Conservation (phyloP, 2,113 vertebrate species). For the Xerus inauris region DNA sequence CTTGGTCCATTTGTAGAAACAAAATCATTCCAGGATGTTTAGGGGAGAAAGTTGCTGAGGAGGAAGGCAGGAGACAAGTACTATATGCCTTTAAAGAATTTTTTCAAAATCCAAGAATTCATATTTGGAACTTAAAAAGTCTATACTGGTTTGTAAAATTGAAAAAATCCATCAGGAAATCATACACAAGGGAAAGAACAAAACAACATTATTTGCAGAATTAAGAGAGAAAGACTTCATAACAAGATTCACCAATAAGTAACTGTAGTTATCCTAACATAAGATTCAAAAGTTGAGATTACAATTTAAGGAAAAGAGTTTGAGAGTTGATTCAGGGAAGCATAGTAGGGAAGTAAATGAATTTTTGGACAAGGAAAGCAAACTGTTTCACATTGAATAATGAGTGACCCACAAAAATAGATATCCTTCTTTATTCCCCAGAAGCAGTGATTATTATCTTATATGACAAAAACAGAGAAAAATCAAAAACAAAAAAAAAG, state of each 20-base stretch:
- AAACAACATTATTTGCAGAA: not conserved
- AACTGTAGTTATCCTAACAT: not conserved
- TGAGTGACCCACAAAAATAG: not conserved
- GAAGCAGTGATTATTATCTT: not conserved
- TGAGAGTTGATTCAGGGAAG: not conserved
- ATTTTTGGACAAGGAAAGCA: not conserved
- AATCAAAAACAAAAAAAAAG: not conserved
- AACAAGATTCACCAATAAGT: not conserved
- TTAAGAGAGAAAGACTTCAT: not conserved
- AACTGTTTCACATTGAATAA: not conserved
- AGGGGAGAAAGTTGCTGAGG: not conserved
- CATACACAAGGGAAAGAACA: not conserved
- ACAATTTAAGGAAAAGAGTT: not conserved
- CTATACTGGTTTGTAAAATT: not conserved
- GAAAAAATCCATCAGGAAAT: not conserved
- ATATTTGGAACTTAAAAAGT: not conserved
- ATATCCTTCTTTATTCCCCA: not conserved
- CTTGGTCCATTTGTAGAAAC: not conserved
- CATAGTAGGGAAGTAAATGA: not conserved
- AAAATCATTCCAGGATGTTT: not conserved
- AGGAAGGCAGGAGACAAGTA: not conserved
- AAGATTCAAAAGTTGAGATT: not conserved
- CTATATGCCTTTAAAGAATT: not conserved
- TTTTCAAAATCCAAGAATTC: not conserved
- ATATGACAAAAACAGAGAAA: not conserved